These are phyloP conservation scores for Chaetura pelagica DNA, from an alignment of 2,113 vertebrate species.

Conservation along the genomic window DNA sequence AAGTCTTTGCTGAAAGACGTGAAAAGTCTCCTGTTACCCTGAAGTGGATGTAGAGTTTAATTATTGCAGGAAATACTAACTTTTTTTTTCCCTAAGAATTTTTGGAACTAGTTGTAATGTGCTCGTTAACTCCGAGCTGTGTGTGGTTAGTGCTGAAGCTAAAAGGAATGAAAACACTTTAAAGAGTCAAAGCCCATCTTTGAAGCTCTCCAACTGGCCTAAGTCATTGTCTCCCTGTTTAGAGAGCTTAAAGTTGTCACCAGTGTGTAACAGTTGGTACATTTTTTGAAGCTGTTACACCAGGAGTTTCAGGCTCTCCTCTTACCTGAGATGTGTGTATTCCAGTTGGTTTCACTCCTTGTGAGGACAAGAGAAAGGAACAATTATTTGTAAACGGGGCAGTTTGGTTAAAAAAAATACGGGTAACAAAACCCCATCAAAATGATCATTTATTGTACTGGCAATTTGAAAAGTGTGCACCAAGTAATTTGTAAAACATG, in stretches of 20 bases:
- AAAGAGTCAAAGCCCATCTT: neutral
- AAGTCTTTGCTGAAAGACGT: too few relatives aligned
- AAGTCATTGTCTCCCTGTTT: neutral
- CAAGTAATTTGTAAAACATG: neutral
- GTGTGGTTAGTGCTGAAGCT: neutral
- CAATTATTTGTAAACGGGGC: neutral
- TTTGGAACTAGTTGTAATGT: neutral
- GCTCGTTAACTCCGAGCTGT: neutral
- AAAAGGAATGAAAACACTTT: neutral
- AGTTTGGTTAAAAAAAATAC: neutral
- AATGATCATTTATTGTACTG: neutral
- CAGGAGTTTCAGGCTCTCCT: neutral
- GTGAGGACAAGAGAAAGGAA: neutral
- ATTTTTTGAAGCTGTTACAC: neutral
- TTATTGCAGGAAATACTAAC: neutral
- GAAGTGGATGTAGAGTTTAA: neutral
- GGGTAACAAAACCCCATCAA: neutral
- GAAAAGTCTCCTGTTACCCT: too few relatives aligned
- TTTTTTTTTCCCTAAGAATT: neutral
- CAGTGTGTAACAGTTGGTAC: neutral
- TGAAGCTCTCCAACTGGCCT: neutral
- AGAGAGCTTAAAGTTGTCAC: neutral
- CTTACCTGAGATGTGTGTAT: fast-evolving
- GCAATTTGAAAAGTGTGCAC: fast-evolving
- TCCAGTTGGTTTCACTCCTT: neutral